Conservation (phyloP, 2,888 invertebrate species). For the Lasioglossum leucozonium region DNA sequence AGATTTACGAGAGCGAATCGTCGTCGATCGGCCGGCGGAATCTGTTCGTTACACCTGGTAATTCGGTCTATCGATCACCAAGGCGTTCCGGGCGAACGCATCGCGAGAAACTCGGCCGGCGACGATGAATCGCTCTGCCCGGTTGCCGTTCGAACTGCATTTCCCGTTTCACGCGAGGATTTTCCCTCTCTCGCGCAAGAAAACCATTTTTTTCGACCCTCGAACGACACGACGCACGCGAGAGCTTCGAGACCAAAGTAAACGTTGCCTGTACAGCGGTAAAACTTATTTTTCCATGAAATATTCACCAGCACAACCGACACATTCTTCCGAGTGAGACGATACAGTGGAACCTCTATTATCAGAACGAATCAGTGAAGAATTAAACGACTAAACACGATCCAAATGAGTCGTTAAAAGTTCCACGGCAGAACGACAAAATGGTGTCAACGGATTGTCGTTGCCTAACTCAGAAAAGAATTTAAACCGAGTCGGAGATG, state of each 20-base stretch:
- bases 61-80: slow-evolving; percentile 39
- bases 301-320: too few relatives aligned
- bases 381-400: too few relatives aligned
- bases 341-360: too few relatives aligned
- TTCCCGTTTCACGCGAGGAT: background rate
- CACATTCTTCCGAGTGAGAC: too few relatives aligned
- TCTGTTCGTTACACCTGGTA: slow-evolving; percentile 55
- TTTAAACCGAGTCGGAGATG: background rate
- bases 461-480: too few relatives aligned
- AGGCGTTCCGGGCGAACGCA: slow-evolving; percentile 7
- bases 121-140: background rate
- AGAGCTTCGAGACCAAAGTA: background rate
- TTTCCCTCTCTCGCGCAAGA: background rate
- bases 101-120: slow-evolving; percentile 13
- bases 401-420: background rate
- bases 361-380: too few relatives aligned
- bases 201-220: background rate
- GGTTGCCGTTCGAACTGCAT: background rate
- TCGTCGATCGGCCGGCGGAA: slow-evolving; percentile 50
- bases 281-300: too few relatives aligned
- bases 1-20: slow-evolving; percentile 62
- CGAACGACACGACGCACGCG: background rate
- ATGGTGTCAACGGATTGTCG: too few relatives aligned
- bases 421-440: background rate
- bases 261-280: too few relatives aligned